Evolutionary conservation across 1,140 invertebrate genomes (phyloP), one percentile per base, ranked within the genome.

Genomic region (Diploscapter pachys): DNA sequence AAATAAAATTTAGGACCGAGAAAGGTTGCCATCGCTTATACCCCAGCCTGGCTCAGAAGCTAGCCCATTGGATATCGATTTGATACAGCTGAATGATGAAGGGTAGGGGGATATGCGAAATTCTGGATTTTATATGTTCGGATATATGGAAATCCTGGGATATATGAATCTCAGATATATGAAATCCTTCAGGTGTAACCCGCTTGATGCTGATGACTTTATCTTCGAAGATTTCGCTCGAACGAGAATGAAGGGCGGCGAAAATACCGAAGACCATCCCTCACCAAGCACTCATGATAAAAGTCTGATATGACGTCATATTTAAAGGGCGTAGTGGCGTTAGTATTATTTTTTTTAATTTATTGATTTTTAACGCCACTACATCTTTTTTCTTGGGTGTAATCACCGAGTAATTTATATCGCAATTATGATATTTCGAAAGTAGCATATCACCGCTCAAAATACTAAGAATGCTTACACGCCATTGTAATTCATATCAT

Each of bases 191-290:
- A 71, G 77, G 52, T 69, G 70, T 13, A 13, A 77, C 5, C 48
- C 78, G 89, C 90, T 63, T 51, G 72, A 88, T 75, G 94, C 96
- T 85, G 96, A 99, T 88, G 96, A 99, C 87, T 95, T 99, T 81
- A 98, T 99, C 82, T 99, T 99, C 89, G 96, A 99, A 89, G 96
- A 99, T 88, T 99, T 99, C 89, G 96, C 96, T 74, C 90, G 97
- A 77, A 89, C 99, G 59, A 71, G 82, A 51, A 52, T 78, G 31
- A 74, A 67, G 49, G 77, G 73, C 48, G 59, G 55, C 13, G 73
- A 74, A 31, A 66, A 56, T 52, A 11, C 48, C 8, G 73, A 74
- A 31, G 73, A 74, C 50, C 61, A 68, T 31, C 61, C 64, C 31
- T 53, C 65, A 11, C 73, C 64, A 62, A 57, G 65, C 49, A 52